These are phyloP conservation scores for Syncerus caffer DNA, from an alignment of 2,797 vertebrate species.

Conservation along the genomic window DNA sequence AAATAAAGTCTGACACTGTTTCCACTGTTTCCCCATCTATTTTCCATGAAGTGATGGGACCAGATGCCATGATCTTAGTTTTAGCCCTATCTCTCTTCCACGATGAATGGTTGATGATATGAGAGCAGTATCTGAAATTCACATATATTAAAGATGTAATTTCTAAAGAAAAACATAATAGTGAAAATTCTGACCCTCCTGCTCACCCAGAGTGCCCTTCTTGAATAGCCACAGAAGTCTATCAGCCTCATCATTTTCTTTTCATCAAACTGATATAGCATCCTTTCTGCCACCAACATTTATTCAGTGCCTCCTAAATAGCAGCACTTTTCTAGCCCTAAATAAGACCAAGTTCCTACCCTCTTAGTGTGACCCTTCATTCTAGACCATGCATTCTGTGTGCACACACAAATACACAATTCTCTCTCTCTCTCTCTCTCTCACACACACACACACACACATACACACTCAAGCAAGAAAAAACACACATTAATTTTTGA, in stretches of 20 bases:
- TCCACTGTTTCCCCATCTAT: no score
- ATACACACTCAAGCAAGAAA: neutral
- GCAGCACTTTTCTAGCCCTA: neutral
- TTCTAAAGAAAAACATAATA: neutral
- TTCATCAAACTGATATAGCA: neutral
- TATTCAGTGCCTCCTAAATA: neutral
- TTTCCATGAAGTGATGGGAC: no score
- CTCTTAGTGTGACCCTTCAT: neutral
- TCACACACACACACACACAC: neutral
- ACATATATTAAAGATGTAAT: neutral
- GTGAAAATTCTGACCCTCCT: neutral
- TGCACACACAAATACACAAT: neutral
- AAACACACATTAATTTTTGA: neutral
- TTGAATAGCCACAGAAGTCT: neutral
- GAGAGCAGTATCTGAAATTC: neutral
- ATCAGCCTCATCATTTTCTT: neutral
- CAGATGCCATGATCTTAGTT: no score
- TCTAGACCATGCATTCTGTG: neutral
- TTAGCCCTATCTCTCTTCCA: neutral
- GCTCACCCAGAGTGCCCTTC: neutral
- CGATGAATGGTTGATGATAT: neutral
- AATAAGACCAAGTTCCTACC: neutral
- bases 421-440: neutral
- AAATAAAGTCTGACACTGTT: no score
- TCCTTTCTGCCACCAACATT: neutral